Evolutionary conservation across 2,797 vertebrate species (phyloP).

Genomic region (Miichthys miiuy): DNA sequence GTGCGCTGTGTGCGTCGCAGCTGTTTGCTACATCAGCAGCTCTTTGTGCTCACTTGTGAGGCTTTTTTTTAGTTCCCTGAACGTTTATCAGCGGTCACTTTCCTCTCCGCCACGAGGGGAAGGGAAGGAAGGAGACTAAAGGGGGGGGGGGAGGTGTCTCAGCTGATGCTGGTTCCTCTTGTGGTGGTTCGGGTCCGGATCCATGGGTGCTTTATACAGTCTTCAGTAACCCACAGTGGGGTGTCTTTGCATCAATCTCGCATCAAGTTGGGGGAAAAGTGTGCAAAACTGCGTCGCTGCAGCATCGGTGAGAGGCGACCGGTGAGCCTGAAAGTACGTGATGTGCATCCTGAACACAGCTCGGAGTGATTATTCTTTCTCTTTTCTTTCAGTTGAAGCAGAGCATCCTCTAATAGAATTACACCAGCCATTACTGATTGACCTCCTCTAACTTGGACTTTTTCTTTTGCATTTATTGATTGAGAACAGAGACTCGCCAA

Average conservation of each 20-base stretch:
- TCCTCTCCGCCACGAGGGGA: slow-evolving; percentile 28
- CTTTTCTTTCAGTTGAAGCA: slow-evolving; percentile 54
- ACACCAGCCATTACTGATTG: slow-evolving; percentile 1
- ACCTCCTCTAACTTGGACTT: slow-evolving; percentile 31
- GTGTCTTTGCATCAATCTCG: slow-evolving; percentile 30
- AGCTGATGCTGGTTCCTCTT: slow-evolving; percentile 31
- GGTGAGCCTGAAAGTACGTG: slow-evolving; percentile 78
- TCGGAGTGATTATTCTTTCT: slow-evolving; percentile 22
- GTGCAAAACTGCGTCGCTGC: slow-evolving; percentile 53
- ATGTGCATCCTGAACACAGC: slow-evolving; percentile 80
- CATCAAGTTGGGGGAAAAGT: slow-evolving; percentile 69
- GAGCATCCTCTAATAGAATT: slow-evolving; percentile 40
- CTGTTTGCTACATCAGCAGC: slow-evolving; percentile 15
- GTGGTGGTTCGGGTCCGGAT: slow-evolving; percentile 41
- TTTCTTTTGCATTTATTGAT: slow-evolving; percentile 20
- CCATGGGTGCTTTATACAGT: slow-evolving; percentile 14
- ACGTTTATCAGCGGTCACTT: slow-evolving; percentile 56
- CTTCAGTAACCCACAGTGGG: slow-evolving; percentile 12
- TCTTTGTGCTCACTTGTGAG: slow-evolving; percentile 6
- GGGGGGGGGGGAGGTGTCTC: slow-evolving; percentile 8
- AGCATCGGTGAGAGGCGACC: slow-evolving; percentile 46
- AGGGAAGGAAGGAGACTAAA: slow-evolving; percentile 21
- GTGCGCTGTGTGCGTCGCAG: neutral
- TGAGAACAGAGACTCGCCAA: slow-evolving; percentile 2
- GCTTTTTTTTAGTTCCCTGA: slow-evolving; percentile 27